Evolutionary conservation across 2,888 invertebrate species (phyloP).

Genomic region (Eupithecia pulchellata): DNA sequence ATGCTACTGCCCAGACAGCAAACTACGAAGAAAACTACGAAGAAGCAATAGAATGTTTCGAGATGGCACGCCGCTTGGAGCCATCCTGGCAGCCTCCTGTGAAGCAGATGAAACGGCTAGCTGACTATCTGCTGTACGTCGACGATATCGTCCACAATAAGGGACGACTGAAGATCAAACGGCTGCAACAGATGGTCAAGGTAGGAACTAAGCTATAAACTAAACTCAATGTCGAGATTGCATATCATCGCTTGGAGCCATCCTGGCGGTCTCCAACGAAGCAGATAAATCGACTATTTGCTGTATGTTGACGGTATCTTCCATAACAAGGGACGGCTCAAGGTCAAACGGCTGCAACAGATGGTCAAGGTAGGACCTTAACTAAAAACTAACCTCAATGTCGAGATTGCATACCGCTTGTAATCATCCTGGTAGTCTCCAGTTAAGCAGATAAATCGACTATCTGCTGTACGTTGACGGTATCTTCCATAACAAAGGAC

Average conservation of each 20-base stretch:
- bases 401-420: too few relatives aligned
- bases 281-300: slow-evolving; percentile 88
- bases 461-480: slow-evolving; percentile 88
- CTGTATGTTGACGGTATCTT: slow-evolving; percentile 87
- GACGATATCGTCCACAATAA: slow-evolving; percentile 87
- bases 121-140: slow-evolving; percentile 88
- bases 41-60: slow-evolving; percentile 89
- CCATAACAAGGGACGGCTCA: slow-evolving; percentile 89
- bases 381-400: too few relatives aligned
- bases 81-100: slow-evolving; percentile 90
- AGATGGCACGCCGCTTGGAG: slow-evolving; percentile 88
- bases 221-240: too few relatives aligned
- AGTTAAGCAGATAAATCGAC: slow-evolving; percentile 83
- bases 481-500: slow-evolving; percentile 88
- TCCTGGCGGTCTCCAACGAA: slow-evolving; percentile 86
- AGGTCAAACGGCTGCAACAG: slow-evolving; percentile 88
- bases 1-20: slow-evolving; percentile 84
- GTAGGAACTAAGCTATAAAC: slow-evolving; percentile 53
- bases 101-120: slow-evolving; percentile 86
- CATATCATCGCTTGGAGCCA: too few relatives aligned
- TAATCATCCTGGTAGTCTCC: too few relatives aligned
- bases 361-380: slow-evolving; percentile 83
- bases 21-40: slow-evolving; percentile 92
- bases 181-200: slow-evolving; percentile 88
- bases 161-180: slow-evolving; percentile 91